Evolutionary conservation across 1,140 invertebrate genomes (phyloP).

Genomic region (Eurytemora carolleeae): DNA sequence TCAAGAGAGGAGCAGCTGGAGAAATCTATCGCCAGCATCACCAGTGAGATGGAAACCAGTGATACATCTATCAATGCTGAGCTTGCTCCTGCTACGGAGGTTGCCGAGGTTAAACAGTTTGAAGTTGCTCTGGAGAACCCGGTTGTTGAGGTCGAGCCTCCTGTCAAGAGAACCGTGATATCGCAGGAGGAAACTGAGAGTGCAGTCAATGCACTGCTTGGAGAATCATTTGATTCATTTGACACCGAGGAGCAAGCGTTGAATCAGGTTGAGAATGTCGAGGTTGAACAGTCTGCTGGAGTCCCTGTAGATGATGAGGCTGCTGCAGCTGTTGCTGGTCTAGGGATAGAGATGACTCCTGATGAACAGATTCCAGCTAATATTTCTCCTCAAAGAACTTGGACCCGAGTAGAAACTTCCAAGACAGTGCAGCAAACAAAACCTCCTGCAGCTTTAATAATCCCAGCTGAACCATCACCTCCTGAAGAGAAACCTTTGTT

Average conservation of each 20-base stretch:
- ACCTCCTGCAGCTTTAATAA: not conserved
- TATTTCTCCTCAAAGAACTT: too few relatives aligned
- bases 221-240: slow-evolving; percentile 8
- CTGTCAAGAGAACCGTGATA: not conserved
- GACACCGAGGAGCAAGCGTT: not conserved
- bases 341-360: too few relatives aligned
- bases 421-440: not conserved
- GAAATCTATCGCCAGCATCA: not conserved
- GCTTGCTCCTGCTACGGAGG: not conserved
- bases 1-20: not conserved
- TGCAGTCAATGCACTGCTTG: slow-evolving; percentile 9
- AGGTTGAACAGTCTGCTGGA: not conserved
- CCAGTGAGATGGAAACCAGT: not conserved
- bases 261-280: slow-evolving; percentile 1
- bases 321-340: slow-evolving; percentile 9
- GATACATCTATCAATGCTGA: not conserved
- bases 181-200: slow-evolving; percentile 9
- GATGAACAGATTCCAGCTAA: too few relatives aligned
- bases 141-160: not conserved
- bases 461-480: not conserved
- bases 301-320: slow-evolving; percentile 1
- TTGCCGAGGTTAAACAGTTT: not conserved
- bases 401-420: too few relatives aligned
- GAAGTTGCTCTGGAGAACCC: too few relatives aligned
- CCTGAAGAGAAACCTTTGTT: not conserved